phyloP scores from a whole-genome alignment of 2,888 invertebrate species.

The Epistrophe eligans region DNA sequence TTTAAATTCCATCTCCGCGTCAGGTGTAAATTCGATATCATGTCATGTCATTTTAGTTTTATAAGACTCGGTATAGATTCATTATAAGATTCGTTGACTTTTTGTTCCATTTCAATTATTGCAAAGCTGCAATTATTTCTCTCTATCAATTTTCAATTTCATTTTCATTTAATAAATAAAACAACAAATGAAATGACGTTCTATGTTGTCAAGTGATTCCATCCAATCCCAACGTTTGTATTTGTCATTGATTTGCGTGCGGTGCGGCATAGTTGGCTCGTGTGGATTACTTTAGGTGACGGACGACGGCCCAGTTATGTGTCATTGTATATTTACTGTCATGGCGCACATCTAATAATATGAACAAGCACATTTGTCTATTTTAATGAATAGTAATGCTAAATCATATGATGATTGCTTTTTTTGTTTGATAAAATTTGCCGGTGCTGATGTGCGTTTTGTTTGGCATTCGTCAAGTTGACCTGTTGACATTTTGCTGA shows the following conservation, averaged over 20 bases:
- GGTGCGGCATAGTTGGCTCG: slow-evolving; percentile 42
- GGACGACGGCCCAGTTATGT: slow-evolving; percentile 36
- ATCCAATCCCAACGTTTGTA: slow-evolving; percentile 24
- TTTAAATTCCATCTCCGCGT: slow-evolving; percentile 14
- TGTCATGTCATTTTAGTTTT: neutral
- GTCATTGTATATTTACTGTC: slow-evolving; percentile 18
- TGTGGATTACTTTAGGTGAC: slow-evolving; percentile 57
- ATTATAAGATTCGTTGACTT: slow-evolving; percentile 16
- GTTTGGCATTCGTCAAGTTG: slow-evolving; percentile 50
- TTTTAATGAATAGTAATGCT: slow-evolving; percentile 15
- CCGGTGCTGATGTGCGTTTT: slow-evolving; percentile 30
- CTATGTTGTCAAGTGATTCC: slow-evolving; percentile 25
- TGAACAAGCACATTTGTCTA: neutral
- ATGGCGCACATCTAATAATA: neutral
- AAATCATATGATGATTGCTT: slow-evolving; percentile 17
- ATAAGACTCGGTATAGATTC: neutral
- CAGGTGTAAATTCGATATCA: slow-evolving; percentile 38
- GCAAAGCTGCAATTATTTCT: slow-evolving; percentile 9
- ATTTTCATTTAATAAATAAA: slow-evolving; percentile 47
- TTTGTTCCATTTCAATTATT: slow-evolving; percentile 7
- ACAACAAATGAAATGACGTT: slow-evolving; percentile 3
- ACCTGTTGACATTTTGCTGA: slow-evolving; percentile 64
- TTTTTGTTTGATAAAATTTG: slow-evolving; percentile 19
- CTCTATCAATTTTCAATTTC: slow-evolving; percentile 36
- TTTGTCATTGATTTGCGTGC: slow-evolving; percentile 66